These are phyloP conservation scores for Ochlodes sylvanus DNA, from an alignment of 2,888 invertebrate species.

Conservation along the genomic window DNA sequence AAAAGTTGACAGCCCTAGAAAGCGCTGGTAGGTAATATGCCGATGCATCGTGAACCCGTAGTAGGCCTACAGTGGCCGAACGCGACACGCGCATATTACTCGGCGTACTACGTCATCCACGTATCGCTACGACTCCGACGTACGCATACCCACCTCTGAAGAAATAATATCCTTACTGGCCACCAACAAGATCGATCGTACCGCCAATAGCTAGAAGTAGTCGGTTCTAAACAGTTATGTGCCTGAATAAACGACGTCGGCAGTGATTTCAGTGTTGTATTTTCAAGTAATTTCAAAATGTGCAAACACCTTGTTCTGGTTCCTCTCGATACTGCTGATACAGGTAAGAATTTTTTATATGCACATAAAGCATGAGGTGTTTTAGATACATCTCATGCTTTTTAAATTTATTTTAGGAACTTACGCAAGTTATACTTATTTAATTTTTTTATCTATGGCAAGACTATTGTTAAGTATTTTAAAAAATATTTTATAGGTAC, in stretches of 20 bases:
- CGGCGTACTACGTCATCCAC: neutral
- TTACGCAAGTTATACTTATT: neutral
- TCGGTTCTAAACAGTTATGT: neutral
- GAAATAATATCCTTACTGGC: neutral
- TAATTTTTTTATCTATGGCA: too few species aligned
- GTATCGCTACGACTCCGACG: neutral
- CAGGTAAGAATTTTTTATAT: constrained; percentile 58
- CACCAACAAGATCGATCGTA: neutral
- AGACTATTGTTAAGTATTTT: too few species aligned
- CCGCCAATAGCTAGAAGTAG: neutral
- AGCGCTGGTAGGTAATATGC: constrained; percentile 18
- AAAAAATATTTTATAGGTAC: too few species aligned
- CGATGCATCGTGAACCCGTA: constrained; percentile 28
- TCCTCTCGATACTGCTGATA: constrained; percentile 62
- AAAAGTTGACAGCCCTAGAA: constrained; percentile 17
- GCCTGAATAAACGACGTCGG: constrained; percentile 4
- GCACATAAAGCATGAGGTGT: too few species aligned
- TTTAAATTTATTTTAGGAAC: neutral
- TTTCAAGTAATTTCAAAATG: constrained; percentile 50
- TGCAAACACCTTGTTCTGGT: constrained; percentile 70
- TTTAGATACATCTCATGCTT: neutral
- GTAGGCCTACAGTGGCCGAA: constrained; percentile 38
- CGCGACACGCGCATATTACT: constrained; percentile 31
- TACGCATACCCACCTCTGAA: neutral
- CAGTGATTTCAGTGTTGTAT: constrained; percentile 21